These are phyloP conservation scores for Lysandra bellargus DNA, from an alignment of 2,888 invertebrate genomes.

Conservation along the genomic window DNA sequence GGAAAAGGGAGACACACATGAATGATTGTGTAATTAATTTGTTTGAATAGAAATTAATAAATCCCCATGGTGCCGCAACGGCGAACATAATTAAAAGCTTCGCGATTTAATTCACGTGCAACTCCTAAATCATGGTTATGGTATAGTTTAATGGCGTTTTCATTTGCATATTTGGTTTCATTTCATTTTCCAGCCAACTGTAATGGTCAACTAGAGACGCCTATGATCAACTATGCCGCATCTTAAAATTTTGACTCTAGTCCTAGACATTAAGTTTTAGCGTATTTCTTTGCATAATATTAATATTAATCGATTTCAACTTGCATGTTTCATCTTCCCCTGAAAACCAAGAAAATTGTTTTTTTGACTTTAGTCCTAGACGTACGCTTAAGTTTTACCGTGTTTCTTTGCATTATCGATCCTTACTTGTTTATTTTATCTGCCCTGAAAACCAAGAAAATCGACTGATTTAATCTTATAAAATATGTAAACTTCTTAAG, in stretches of 20 bases:
- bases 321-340: too few relatives aligned
- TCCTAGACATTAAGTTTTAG: neutral
- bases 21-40: slow-evolving; percentile 54
- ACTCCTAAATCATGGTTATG: slow-evolving; percentile 6
- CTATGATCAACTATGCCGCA: neutral
- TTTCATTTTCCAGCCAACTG: neutral
- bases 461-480: too few relatives aligned
- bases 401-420: too few relatives aligned
- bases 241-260: neutral
- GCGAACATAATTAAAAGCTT: slow-evolving; percentile 9
- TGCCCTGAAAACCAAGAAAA: too few relatives aligned
- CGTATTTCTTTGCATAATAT: too few relatives aligned
- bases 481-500: too few relatives aligned
- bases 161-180: slow-evolving; percentile 3
- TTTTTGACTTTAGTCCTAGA: too few relatives aligned
- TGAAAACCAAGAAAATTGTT: too few relatives aligned
- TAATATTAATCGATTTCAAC: too few relatives aligned
- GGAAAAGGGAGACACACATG: slow-evolving; percentile 46
- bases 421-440: too few relatives aligned
- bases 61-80: slow-evolving; percentile 13
- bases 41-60: slow-evolving; percentile 41
- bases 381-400: too few relatives aligned
- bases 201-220: neutral
- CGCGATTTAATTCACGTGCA: neutral
- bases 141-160: slow-evolving; percentile 4